A percentile compares a stretch with the other conserved stretches of the same genome.
These are phyloP conservation scores for Dendrophyllia cribrosa DNA, from an alignment of 64 coral and sea anemone genomes.

Conservation along the genomic window DNA sequence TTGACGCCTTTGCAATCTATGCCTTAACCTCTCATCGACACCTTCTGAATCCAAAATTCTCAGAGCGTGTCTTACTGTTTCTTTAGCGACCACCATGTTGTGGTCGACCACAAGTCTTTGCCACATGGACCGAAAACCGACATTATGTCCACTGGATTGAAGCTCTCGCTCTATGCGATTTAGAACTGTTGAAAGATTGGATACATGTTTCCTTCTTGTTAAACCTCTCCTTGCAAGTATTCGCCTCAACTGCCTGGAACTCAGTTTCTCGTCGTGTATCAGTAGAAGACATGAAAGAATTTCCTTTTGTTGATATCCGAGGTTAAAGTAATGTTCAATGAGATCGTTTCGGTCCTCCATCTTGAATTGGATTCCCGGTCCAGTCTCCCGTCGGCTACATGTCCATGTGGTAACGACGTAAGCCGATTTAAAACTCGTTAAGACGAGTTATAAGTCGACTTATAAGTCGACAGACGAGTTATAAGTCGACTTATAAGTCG, in stretches of 20 bases:
- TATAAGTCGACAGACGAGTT: too few species aligned
- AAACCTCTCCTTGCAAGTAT: constrained; percentile 42
- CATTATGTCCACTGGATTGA: constrained; percentile 45
- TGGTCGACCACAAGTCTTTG: constrained; percentile 38
- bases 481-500: too few species aligned
- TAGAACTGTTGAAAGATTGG: constrained; percentile 21
- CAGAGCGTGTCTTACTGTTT: constrained; percentile 47
- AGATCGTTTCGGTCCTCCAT: constrained; percentile 29
- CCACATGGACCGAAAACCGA: constrained; percentile 49
- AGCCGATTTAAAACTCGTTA: too few species aligned
- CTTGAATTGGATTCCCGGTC: constrained; percentile 21
- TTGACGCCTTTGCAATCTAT: constrained; percentile 68
- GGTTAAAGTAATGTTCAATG: constrained; percentile 52
- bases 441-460: too few species aligned
- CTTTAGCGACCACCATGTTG: constrained; percentile 46
- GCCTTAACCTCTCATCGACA: constrained; percentile 68
- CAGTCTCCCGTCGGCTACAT: too few species aligned
- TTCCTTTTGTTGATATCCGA: constrained; percentile 43
- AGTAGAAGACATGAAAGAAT: too few species aligned
- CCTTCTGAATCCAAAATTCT: constrained; percentile 54
- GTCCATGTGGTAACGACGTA: too few species aligned
- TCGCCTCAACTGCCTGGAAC: constrained; percentile 57
- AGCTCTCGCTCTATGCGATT: constrained; percentile 18
- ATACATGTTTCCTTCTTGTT: constrained; percentile 19
- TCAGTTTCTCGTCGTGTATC: too few species aligned